Evolutionary conservation across 2,888 invertebrate genomes (phyloP), one percentile per base, ranked within the genome.

Genomic region (Ashinkailepas kermadecensis): DNA sequence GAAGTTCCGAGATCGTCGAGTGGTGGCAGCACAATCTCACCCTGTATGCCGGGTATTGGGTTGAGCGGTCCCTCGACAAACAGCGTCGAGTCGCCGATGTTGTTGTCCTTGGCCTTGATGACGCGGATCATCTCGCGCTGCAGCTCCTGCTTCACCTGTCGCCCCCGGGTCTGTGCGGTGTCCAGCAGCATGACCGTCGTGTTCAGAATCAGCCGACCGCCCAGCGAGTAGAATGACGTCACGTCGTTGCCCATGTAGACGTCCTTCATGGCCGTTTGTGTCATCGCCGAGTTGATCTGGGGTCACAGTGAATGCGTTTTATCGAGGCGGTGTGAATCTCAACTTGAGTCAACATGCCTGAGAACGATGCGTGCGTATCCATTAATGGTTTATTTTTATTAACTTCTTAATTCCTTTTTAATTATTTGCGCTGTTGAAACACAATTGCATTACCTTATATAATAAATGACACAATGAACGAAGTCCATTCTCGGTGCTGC

Each of bases 271-370:
- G 95, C 94, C 0, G 96, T 96, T 93, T 95, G 95, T 0, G 94
- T 94, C 91, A 96, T 94, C 0, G 95, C 94, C 0, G 95, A 95
- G 87, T 95, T 95, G 86, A 96, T 91, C 95, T 96, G 87, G 4
- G 39, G 39, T 39, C 39, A 39, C 39, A 39, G 39, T 4, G 39
- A 39, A 39, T 39, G 39, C 39, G 39, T 4, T 39, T 39, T 39
- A 39, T 39, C 39, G 39, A 4, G 39, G 39, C 39, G 39, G 39
- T 39, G 39, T 4, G 4, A 39, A 39, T 39, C 39, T 39, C 39
- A 39, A 39, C 39, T 39, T 39, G 39, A 39, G 39, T 39, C 39
- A 39, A 39, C 4, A 39, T 39, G 4, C 39, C 4, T 39, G 4
- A 39, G 39, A 39, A 39, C 1, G 39, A 39, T 39, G 39, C 1